phyloP scores from a whole-genome alignment of 2,113 vertebrate species.

The Mastomys coucha region DNA sequence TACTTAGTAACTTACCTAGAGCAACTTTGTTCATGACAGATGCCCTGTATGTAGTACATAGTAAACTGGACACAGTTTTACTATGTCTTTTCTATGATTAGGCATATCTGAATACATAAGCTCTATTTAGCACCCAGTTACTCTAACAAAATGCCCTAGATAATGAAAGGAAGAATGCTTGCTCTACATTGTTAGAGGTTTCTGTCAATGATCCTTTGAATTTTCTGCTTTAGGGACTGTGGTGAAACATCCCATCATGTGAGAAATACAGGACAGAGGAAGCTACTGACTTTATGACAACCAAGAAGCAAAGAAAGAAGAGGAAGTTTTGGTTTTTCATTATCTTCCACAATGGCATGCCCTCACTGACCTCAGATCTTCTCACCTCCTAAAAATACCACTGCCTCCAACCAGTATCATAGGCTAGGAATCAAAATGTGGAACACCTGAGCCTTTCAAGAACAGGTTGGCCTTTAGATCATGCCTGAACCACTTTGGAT shows the following conservation, averaged over 20 bases:
- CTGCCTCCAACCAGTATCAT: neutral
- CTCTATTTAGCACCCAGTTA: neutral
- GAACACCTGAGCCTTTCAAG: too few relatives aligned
- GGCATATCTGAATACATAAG: neutral
- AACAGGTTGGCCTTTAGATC: neutral
- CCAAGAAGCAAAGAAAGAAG: neutral
- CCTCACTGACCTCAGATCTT: neutral
- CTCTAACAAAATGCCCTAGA: neutral
- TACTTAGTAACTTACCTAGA: neutral
- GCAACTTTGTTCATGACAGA: neutral
- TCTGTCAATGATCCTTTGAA: neutral
- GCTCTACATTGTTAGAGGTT: neutral
- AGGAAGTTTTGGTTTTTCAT: neutral
- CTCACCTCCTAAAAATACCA: neutral
- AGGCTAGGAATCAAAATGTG: neutral
- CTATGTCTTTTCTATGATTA: neutral
- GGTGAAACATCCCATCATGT: neutral
- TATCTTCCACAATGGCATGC: too few relatives aligned
- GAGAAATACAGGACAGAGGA: neutral
- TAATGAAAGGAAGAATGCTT: neutral
- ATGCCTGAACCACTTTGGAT: neutral
- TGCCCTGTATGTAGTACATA: too few relatives aligned
- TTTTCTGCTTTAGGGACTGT: neutral
- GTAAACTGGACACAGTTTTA: too few relatives aligned
- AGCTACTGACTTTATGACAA: neutral